Conservation (phyloP, 2,888 invertebrate species). For the Lacanobia oleracea region DNA sequence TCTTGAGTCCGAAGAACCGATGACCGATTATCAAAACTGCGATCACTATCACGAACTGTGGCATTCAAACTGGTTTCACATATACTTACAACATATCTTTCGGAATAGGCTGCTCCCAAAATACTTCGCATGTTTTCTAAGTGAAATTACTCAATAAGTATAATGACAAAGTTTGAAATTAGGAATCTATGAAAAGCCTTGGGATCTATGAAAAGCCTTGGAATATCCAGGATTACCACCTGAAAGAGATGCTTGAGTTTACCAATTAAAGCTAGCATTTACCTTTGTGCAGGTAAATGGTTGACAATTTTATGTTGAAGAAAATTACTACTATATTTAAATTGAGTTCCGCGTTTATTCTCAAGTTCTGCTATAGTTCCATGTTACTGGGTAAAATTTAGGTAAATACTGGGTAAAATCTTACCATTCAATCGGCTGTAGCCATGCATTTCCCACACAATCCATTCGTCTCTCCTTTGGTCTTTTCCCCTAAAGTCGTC, state of each 20-base stretch:
- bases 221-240: background rate
- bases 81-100: constrained; percentile 59
- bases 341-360: background rate
- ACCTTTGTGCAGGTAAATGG: background rate
- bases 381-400: too few species aligned
- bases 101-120: constrained; percentile 47
- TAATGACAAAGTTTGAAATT: background rate
- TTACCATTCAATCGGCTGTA: background rate
- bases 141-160: constrained; percentile 45
- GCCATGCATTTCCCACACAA: background rate
- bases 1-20: constrained; percentile 40
- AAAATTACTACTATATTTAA: background rate
- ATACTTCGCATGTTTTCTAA: constrained; percentile 22
- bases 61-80: constrained; percentile 55
- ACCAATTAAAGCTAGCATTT: background rate
- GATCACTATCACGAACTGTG: constrained; percentile 55
- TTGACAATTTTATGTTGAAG: too few species aligned
- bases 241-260: background rate
- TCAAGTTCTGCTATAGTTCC: background rate
- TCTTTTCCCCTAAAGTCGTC: background rate
- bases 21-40: constrained; percentile 60
- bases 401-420: too few species aligned
- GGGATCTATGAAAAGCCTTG: too few species aligned
- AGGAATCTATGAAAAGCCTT: background rate
- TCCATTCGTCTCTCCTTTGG: background rate